Evolutionary conservation across 2,888 invertebrate genomes (phyloP).

Genomic region (Epiblema foenella): DNA sequence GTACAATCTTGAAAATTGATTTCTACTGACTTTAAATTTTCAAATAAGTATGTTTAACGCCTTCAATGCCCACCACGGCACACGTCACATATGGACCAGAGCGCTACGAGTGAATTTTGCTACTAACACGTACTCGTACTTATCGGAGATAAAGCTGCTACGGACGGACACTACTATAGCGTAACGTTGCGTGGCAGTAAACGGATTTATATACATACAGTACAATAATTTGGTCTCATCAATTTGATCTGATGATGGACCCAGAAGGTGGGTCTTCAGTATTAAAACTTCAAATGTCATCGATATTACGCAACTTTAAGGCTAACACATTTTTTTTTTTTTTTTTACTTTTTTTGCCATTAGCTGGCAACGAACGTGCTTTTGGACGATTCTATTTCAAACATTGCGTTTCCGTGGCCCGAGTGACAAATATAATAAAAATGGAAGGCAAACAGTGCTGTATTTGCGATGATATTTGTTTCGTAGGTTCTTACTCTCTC

Average conservation of each 20-base stretch:
- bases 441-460: conserved; percentile 76
- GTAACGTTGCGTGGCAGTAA: no score
- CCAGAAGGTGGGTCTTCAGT: background rate
- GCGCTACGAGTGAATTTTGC: no score
- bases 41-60: no score
- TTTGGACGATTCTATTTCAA: conserved; percentile 61
- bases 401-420: conserved; percentile 58
- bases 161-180: no score
- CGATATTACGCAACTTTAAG: conserved; percentile 34
- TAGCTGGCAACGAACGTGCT: conserved; percentile 64
- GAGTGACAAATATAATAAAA: conserved; percentile 77
- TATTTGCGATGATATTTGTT: conserved; percentile 78
- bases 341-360: background rate
- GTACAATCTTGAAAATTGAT: no score
- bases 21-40: no score
- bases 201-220: no score
- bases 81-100: no score
- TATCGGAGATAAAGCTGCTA: no score
- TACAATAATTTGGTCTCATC: background rate
- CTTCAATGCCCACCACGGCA: no score
- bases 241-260: background rate
- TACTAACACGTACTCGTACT: no score
- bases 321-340: background rate
- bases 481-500: conserved; percentile 74
- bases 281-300: background rate